phyloP scores from a whole-genome alignment of 2,797 vertebrate genomes.

The Selene dorsalis region DNA sequence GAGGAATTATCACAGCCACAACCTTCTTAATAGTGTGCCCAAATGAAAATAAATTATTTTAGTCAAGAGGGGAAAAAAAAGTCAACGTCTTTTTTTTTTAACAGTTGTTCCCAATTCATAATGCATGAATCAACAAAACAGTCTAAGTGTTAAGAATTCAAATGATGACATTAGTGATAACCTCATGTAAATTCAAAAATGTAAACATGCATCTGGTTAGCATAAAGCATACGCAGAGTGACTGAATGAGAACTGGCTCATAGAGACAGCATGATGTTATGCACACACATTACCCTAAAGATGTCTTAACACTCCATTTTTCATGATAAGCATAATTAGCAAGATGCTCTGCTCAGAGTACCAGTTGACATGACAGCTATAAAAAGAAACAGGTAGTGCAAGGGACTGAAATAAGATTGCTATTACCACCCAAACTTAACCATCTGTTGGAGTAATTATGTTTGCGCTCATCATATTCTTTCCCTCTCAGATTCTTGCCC shows the following conservation, averaged over 20 bases:
- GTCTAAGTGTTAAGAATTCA: constrained; percentile 24
- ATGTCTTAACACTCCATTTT: constrained; percentile 50
- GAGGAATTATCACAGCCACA: constrained; percentile 36
- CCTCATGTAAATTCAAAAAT: constrained; percentile 42
- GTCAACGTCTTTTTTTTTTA: constrained; percentile 1
- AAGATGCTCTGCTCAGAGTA: constrained; percentile 21
- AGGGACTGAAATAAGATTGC: constrained; percentile 41
- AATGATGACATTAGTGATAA: constrained; percentile 29
- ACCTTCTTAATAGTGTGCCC: constrained; percentile 7
- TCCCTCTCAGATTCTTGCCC: constrained; percentile 4
- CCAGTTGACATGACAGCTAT: constrained; percentile 54
- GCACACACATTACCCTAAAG: background rate
- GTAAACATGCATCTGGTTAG: constrained; percentile 11
- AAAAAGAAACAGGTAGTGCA: constrained; percentile 57
- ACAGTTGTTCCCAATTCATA: constrained; percentile 36
- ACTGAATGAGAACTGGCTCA: constrained; percentile 13
- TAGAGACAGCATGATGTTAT: constrained; percentile 10
- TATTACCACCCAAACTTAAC: constrained; percentile 15
- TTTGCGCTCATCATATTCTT: constrained; percentile 14
- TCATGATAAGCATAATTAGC: constrained; percentile 67
- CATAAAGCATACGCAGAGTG: constrained; percentile 6
- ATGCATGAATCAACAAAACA: constrained; percentile 30
- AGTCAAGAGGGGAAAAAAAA: constrained; percentile 4
- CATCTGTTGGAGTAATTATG: constrained; percentile 43
- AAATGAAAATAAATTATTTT: constrained; percentile 33